Conservation (phyloP, 2,113 vertebrate genomes). For the Catharus fuscescens region DNA sequence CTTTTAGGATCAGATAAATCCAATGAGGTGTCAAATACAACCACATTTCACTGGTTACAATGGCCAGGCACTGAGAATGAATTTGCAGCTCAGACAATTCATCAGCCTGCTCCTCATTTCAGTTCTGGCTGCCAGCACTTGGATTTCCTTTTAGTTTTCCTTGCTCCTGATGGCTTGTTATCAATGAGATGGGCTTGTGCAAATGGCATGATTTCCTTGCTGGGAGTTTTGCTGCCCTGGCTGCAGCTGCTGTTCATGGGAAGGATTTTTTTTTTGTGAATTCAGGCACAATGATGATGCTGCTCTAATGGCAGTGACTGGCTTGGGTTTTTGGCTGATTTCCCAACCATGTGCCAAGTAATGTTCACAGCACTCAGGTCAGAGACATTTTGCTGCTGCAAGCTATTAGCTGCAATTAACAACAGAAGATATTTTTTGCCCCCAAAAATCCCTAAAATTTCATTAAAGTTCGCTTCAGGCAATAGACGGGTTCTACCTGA, state of each 20-base stretch:
- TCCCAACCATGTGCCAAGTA: neutral
- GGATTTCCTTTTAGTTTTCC: neutral
- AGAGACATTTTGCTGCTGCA: neutral
- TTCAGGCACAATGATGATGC: neutral
- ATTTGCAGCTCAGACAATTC: conserved; percentile 4
- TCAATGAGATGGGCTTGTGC: neutral
- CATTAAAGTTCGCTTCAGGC: neutral
- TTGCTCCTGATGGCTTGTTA: neutral
- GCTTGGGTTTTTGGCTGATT: neutral
- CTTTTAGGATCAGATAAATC: neutral
- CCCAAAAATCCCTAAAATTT: neutral
- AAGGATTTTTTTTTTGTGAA: neutral
- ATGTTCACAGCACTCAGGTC: neutral
- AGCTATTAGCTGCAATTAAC: neutral
- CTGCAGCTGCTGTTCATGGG: neutral
- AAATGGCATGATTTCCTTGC: neutral
- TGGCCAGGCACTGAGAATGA: neutral
- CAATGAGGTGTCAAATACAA: neutral
- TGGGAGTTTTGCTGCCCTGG: neutral
- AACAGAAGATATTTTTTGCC: neutral
- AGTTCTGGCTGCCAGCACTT: neutral
- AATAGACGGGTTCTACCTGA: neutral
- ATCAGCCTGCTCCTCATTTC: neutral
- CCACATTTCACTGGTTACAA: neutral
- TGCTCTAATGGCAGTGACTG: neutral